These are phyloP conservation scores for Gortyna flavago DNA, from an alignment of 2,888 invertebrate species.

Conservation along the genomic window DNA sequence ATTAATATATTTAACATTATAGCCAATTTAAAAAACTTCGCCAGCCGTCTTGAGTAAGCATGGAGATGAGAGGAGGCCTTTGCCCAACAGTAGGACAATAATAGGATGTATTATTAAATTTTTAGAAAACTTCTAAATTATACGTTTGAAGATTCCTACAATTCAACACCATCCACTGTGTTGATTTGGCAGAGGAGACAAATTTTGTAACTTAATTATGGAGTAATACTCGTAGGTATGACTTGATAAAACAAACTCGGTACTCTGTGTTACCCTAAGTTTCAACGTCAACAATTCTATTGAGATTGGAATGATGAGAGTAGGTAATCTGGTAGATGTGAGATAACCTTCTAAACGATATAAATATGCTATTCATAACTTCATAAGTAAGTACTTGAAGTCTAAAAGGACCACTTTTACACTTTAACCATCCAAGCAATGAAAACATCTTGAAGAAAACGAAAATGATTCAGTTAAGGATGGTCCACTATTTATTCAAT, in stretches of 20 bases:
- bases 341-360: neutral
- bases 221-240: neutral
- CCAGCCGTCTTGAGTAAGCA: too few relatives aligned
- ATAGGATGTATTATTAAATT: neutral
- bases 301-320: neutral
- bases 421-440: neutral
- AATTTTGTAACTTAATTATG: neutral
- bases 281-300: neutral
- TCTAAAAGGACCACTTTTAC: neutral
- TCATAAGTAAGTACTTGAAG: too few relatives aligned
- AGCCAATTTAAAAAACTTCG: too few relatives aligned
- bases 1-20: too few relatives aligned
- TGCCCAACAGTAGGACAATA: neutral
- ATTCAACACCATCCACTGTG: neutral
- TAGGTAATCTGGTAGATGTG: neutral
- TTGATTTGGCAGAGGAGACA: neutral
- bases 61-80: too few relatives aligned
- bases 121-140: neutral
- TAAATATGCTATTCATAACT: too few relatives aligned
- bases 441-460: constrained; percentile 5
- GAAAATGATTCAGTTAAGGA: neutral
- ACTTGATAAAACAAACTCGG: neutral
- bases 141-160: neutral
- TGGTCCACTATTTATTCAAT: constrained; percentile 19
- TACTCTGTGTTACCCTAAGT: too few relatives aligned